A percentile compares a stretch with the other conserved stretches of the same genome.
Conservation (phyloP, 2,113 vertebrate genomes). For the Atrichornis clamosus region DNA sequence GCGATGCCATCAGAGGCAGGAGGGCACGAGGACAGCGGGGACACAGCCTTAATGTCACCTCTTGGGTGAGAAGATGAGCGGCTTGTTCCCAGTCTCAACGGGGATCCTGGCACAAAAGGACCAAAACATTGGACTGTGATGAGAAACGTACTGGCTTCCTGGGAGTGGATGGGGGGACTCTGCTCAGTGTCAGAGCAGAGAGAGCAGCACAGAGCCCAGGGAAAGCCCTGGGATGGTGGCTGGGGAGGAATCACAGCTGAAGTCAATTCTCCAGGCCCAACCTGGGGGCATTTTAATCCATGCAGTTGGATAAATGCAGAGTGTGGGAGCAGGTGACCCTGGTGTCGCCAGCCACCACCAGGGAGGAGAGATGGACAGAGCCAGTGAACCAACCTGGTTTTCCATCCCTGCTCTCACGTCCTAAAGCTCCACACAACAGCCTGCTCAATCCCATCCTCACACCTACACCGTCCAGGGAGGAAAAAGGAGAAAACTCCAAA, state of each 20-base stretch:
- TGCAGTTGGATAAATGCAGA: not conserved
- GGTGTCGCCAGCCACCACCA: not conserved
- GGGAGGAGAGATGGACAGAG: not conserved
- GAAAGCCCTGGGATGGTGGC: not conserved
- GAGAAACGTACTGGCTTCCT: not conserved
- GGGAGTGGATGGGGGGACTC: not conserved
- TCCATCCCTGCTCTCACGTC: not conserved
- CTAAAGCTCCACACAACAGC: not conserved
- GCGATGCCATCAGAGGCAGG: not conserved
- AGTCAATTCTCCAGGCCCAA: not conserved
- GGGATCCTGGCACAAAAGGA: not conserved
- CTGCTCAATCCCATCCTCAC: fast-evolving
- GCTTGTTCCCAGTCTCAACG: not conserved
- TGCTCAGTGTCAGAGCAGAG: not conserved
- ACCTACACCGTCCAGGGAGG: not conserved
- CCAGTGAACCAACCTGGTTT: fast-evolving
- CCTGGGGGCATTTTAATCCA: not conserved
- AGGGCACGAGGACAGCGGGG: not conserved
- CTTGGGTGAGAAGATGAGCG: not conserved
- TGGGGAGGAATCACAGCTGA: not conserved
- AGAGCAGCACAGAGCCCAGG: not conserved
- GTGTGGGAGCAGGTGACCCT: not conserved
- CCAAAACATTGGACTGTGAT: not conserved
- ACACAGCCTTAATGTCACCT: not conserved
- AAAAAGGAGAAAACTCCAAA: not conserved